phyloP scores from a whole-genome alignment of 2,113 vertebrate genomes.

The Dascyllus trimaculatus region DNA sequence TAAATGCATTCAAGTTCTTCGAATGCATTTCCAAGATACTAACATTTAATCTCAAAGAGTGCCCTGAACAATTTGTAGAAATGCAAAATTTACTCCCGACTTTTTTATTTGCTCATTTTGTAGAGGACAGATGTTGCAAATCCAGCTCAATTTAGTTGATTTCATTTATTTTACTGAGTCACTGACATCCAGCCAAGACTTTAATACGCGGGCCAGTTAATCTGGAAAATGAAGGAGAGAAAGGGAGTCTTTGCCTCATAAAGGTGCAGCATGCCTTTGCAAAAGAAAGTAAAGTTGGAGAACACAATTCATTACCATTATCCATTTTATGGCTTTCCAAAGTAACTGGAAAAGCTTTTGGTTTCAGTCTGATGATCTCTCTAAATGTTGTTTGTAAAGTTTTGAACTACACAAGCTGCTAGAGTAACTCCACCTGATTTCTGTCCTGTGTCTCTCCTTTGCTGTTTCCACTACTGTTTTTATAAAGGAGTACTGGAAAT shows the following conservation, averaged over 20 bases:
- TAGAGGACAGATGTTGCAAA: conserved; percentile 63
- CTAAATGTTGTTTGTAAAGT: conserved; percentile 12
- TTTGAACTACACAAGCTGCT: background rate
- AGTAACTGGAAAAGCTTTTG: conserved; percentile 43
- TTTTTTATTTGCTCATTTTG: conserved; percentile 71
- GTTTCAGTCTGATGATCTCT: conserved; percentile 33
- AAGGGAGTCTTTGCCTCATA: conserved; percentile 63
- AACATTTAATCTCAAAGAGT: conserved; percentile 69
- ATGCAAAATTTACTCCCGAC: conserved; percentile 54
- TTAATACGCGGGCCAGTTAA: conserved; percentile 68
- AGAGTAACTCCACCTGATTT: background rate
- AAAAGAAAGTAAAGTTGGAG: conserved; percentile 61
- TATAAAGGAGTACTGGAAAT: too few relatives aligned
- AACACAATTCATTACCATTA: conserved; percentile 51
- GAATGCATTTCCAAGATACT: conserved; percentile 12
- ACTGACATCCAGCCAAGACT: conserved; percentile 64
- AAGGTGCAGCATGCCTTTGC: conserved; percentile 60
- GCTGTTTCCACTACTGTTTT: background rate
- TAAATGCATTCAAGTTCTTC: conserved; percentile 13
- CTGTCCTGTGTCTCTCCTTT: background rate
- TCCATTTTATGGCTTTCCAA: conserved; percentile 41
- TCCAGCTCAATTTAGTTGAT: conserved; percentile 65
- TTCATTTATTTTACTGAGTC: conserved; percentile 75
- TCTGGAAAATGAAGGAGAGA: conserved; percentile 64
- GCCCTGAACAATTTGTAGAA: conserved; percentile 51